Evolutionary conservation across 2,888 invertebrate species (phyloP).

Genomic region (Synanthedon formicaeformis): DNA sequence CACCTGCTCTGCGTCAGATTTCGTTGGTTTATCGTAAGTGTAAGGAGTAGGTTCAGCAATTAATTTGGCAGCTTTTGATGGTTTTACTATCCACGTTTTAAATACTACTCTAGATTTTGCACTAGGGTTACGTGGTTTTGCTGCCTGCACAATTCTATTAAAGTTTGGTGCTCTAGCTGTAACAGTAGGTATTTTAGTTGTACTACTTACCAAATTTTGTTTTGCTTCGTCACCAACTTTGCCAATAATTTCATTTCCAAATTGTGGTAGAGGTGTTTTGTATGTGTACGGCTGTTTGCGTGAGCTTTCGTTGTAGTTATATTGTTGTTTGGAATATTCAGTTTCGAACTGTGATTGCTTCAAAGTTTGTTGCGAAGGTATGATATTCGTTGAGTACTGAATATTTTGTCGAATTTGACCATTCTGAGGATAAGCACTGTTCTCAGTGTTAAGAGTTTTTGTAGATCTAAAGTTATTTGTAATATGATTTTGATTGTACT

Average conservation of each 20-base stretch:
- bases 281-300: conserved; percentile 32
- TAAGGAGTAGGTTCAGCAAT: conserved; percentile 37
- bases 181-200: conserved; percentile 31
- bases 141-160: conserved; percentile 40
- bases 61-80: conserved; percentile 40
- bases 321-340: conserved; percentile 31
- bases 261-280: conserved; percentile 20
- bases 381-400: conserved; percentile 26
- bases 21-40: conserved; percentile 31
- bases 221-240: conserved; percentile 33
- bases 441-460: conserved; percentile 15
- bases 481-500: conserved; percentile 22
- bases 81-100: conserved; percentile 60
- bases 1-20: conserved; percentile 23
- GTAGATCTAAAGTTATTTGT: conserved; percentile 11
- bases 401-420: conserved; percentile 22
- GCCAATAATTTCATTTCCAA: conserved; percentile 23
- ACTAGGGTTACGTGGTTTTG: conserved; percentile 33
- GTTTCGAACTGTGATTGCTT: conserved; percentile 23
- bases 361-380: conserved; percentile 14
- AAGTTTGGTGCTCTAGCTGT: conserved; percentile 50
- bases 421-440: conserved; percentile 16
- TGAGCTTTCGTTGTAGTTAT: conserved; percentile 19
- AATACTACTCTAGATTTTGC: conserved; percentile 48
- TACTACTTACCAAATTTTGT: conserved; percentile 56